These are phyloP conservation scores for Xiphophorus couchianus DNA, from an alignment of 2,113 vertebrate genomes.

Conservation along the genomic window DNA sequence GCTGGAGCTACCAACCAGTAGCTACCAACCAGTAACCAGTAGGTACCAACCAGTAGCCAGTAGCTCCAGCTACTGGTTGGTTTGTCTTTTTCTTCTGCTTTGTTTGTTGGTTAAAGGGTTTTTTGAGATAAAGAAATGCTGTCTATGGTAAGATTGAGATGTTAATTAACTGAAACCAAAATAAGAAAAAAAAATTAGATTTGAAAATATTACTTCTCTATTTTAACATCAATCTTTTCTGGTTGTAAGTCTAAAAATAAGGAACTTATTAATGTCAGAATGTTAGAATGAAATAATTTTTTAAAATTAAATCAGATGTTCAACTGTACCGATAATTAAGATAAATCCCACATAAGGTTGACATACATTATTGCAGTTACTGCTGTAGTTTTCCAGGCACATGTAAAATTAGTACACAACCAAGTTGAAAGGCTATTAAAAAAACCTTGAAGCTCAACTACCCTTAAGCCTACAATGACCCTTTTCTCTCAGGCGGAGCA, in stretches of 20 bases:
- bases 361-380: neutral
- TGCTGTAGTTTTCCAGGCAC: constrained; percentile 2
- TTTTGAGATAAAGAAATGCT: too few relatives aligned
- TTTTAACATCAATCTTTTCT: neutral
- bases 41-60: too few relatives aligned
- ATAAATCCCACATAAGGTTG: neutral
- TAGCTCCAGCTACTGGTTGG: too few relatives aligned
- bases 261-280: neutral
- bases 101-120: too few relatives aligned
- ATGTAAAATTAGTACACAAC: constrained; percentile 38
- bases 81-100: too few relatives aligned
- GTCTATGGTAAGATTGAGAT: too few relatives aligned
- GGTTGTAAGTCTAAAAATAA: neutral
- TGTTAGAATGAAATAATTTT: neutral
- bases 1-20: too few relatives aligned
- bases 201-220: too few relatives aligned
- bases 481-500: constrained; percentile 25
- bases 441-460: constrained; percentile 47
- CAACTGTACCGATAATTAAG: neutral
- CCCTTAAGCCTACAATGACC: constrained; percentile 37
- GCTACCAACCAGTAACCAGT: too few relatives aligned
- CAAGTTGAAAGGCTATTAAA: constrained; percentile 33
- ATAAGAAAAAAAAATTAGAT: too few relatives aligned
- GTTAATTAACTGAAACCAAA: too few relatives aligned
- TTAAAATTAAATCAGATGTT: neutral